Percentiles rank a stretch among this genome's conserved stretches.
phyloP scores from a whole-genome alignment of 2,113 vertebrate species.

The Dryoscopus gambensis region DNA sequence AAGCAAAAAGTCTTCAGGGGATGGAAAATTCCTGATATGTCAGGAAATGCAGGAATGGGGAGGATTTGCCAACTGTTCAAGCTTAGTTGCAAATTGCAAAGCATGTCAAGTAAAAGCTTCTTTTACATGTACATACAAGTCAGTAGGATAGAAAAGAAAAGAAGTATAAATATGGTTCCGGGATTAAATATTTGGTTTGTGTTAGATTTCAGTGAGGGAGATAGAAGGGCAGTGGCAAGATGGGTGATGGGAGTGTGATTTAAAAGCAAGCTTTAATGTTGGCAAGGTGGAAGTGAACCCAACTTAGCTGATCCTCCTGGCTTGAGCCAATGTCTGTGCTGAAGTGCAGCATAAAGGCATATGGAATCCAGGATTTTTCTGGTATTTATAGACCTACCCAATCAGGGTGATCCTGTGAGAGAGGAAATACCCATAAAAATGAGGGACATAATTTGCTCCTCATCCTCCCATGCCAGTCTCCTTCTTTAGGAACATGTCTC shows the following conservation, averaged over 20 bases:
- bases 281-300: not conserved
- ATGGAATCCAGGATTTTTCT: not conserved
- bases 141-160: not conserved
- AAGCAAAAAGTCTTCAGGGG: not conserved
- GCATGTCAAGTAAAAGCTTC: not conserved
- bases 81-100: not conserved
- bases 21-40: not conserved
- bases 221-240: not conserved
- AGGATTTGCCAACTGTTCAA: not conserved
- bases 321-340: not conserved
- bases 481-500: not conserved
- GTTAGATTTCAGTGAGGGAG: not conserved
- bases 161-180: not conserved
- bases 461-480: not conserved
- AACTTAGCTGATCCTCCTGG: not conserved
- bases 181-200: not conserved
- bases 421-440: not conserved
- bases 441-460: not conserved
- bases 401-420: not conserved
- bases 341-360: not conserved
- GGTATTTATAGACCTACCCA: not conserved
- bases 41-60: not conserved
- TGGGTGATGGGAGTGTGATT: not conserved
- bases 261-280: not conserved
- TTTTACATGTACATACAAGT: not conserved